Conservation (phyloP, 2,888 invertebrate genomes). For the Sinodicranocentrus sp. region DNA sequence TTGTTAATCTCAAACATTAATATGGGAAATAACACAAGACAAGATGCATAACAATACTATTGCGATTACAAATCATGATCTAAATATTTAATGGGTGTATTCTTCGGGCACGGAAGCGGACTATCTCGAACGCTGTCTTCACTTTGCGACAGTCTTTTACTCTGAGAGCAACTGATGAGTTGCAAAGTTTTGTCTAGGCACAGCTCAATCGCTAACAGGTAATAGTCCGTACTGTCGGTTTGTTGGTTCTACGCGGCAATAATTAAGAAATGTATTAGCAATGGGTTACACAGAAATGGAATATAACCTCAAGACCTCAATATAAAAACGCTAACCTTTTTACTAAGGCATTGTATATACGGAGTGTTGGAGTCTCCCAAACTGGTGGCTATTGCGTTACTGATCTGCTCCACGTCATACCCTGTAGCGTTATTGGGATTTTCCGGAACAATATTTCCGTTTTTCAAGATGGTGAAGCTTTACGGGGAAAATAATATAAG, state of each 20-base stretch:
- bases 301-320: too few relatives aligned
- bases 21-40: too few relatives aligned
- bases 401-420: conserved; percentile 65
- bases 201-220: conserved; percentile 73
- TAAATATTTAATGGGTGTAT: conserved; percentile 68
- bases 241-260: too few relatives aligned
- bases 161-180: conserved; percentile 65
- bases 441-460: conserved; percentile 58
- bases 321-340: conserved; percentile 59
- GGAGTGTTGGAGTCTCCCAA: conserved; percentile 60
- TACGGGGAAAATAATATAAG: not conserved
- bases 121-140: conserved; percentile 26
- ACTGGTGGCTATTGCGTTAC: conserved; percentile 49
- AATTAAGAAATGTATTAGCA: too few relatives aligned
- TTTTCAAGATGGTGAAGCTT: conserved; percentile 72
- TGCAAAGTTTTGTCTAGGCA: conserved; percentile 70
- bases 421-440: conserved; percentile 60
- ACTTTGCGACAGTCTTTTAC: not conserved
- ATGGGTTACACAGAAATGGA: too few relatives aligned
- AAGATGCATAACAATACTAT: not conserved
- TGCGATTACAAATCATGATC: conserved; percentile 26
- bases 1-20: too few relatives aligned
- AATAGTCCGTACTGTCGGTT: conserved; percentile 46
- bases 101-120: conserved; percentile 67
- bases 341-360: conserved; percentile 71